Conservation (phyloP, 2,888 invertebrate genomes). For the Eledona agricola region DNA sequence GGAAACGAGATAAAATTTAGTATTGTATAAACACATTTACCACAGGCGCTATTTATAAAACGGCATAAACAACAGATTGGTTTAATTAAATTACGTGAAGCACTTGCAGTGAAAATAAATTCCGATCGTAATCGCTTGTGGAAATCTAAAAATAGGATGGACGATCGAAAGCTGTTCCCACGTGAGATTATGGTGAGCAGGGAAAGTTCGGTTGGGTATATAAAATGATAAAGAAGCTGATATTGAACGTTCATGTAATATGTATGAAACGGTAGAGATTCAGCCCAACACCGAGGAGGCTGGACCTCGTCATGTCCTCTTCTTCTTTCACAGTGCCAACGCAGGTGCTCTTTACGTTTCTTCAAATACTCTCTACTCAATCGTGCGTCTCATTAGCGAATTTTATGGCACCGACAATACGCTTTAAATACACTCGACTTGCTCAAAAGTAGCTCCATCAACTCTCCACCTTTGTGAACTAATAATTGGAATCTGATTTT, state of each 20-base stretch:
- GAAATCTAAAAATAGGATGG: slow-evolving; percentile 14
- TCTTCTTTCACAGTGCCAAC: too few relatives aligned
- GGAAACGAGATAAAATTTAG: neutral
- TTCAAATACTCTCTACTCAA: too few relatives aligned
- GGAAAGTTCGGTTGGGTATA: slow-evolving; percentile 38
- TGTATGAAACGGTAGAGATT: slow-evolving; percentile 48
- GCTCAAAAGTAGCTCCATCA: too few relatives aligned
- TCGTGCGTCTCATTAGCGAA: too few relatives aligned
- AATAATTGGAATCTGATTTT: slow-evolving; percentile 33
- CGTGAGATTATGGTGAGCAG: slow-evolving; percentile 31
- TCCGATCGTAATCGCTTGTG: slow-evolving; percentile 17
- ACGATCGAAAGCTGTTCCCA: slow-evolving; percentile 31
- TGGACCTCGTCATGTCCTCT: too few relatives aligned
- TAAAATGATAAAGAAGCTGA: slow-evolving; percentile 49
- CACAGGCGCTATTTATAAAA: slow-evolving; percentile 2
- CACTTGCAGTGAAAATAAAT: slow-evolving; percentile 17
- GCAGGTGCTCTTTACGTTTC: too few relatives aligned
- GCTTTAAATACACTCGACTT: too few relatives aligned
- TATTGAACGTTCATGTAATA: slow-evolving; percentile 49
- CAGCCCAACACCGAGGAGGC: slow-evolving; percentile 20
- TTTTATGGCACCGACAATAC: too few relatives aligned
- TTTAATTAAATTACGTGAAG: slow-evolving; percentile 24
- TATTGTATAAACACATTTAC: slow-evolving; percentile 4
- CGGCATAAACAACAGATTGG: slow-evolving; percentile 12
- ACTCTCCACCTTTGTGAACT: too few relatives aligned